Evolutionary conservation across 2,113 vertebrate species (phyloP).

Genomic region (Bujurquina vittata): DNA sequence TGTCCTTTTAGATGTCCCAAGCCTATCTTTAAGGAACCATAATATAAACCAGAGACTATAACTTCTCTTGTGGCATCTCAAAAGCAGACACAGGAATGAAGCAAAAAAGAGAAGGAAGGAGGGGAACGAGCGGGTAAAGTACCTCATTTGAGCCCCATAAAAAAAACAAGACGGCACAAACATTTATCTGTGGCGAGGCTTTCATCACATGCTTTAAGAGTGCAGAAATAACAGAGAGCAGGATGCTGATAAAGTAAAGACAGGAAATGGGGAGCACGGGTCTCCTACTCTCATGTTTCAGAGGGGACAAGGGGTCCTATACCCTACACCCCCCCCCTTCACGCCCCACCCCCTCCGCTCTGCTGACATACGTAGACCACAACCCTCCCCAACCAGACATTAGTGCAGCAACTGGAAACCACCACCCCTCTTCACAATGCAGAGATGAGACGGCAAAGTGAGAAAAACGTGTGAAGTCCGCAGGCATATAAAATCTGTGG

Average conservation of each 20-base stretch:
- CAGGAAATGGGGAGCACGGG: slow-evolving; percentile 77
- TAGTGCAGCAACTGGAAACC: slow-evolving; percentile 64
- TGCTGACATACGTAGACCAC: slow-evolving; percentile 76
- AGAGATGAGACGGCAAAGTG: slow-evolving; percentile 50
- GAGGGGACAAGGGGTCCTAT: slow-evolving; percentile 48
- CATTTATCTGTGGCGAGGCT: slow-evolving; percentile 79
- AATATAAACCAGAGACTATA: slow-evolving; percentile 81
- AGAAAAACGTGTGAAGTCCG: slow-evolving; percentile 35
- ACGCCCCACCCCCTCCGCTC: slow-evolving; percentile 31
- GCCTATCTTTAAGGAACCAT: slow-evolving; percentile 66
- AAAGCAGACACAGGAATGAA: slow-evolving; percentile 68
- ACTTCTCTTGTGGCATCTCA: slow-evolving; percentile 77
- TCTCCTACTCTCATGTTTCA: slow-evolving; percentile 76
- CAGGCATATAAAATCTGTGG: slow-evolving; percentile 32
- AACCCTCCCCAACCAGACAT: slow-evolving; percentile 62
- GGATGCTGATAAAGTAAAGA: slow-evolving; percentile 81
- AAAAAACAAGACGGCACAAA: slow-evolving; percentile 79
- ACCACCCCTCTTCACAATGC: slow-evolving; percentile 33
- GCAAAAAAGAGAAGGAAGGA: not conserved
- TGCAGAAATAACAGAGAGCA: slow-evolving; percentile 70
- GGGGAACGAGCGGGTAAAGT: slow-evolving; percentile 44
- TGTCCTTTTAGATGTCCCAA: slow-evolving; percentile 73
- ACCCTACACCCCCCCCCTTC: not conserved
- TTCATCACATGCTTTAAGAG: slow-evolving; percentile 77
- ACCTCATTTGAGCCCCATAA: slow-evolving; percentile 79